Evolutionary conservation across 2,113 vertebrate species (phyloP), one percentile per base, ranked within the genome.

Genomic region (Neotoma lepida): DNA sequence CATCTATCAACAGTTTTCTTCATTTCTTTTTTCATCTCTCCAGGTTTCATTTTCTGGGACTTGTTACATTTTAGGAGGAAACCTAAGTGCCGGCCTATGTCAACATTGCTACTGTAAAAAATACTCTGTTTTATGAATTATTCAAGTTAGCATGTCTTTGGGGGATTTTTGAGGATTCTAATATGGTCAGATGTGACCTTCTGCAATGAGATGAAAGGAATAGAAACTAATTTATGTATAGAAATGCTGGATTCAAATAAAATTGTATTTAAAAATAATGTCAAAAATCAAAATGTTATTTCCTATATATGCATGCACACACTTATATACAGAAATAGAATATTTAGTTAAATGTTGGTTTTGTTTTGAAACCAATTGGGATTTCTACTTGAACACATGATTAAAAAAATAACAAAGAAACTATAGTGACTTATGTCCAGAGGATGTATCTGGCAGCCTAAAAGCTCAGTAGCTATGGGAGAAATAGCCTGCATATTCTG

Each of bases 71-170:
- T 97, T 92, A 94, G 78, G 30, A 92, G 63, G 77, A 82, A 87
- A 95, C 81, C 70, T 94, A 70, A 24, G 35, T 30, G 35, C 58
- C 77, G 77, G 28, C 51, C 95, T 94, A 10, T 68, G 58, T 66
- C 66, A 93, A 49, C 56, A 91, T 33, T 94, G 71, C 44, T 97
- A 64, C 22, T 98, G 86, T 89, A 88, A 97, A 95, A 95, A 96
- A 90, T 92, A 86, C 17, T 80, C 63, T 88, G 8, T 96, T 68
- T 94, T 91, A 94, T 95, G 73, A 98, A 96, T 97, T 98, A 97
- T 96, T 98, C 70, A 96, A 74, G 54, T 4, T 89, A 94, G 46
- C 61, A 76, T 92, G 66, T 84, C 46, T 94, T 58, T 12, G 35
- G 70, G 58, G 63, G 68, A 88, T n/a, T 87, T 90, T 90, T 95